A percentile compares a stretch with the other conserved stretches of the same genome.
Evolutionary conservation across 1,140 invertebrate genomes (phyloP).

Genomic region (Camponotus pennsylvanicus): DNA sequence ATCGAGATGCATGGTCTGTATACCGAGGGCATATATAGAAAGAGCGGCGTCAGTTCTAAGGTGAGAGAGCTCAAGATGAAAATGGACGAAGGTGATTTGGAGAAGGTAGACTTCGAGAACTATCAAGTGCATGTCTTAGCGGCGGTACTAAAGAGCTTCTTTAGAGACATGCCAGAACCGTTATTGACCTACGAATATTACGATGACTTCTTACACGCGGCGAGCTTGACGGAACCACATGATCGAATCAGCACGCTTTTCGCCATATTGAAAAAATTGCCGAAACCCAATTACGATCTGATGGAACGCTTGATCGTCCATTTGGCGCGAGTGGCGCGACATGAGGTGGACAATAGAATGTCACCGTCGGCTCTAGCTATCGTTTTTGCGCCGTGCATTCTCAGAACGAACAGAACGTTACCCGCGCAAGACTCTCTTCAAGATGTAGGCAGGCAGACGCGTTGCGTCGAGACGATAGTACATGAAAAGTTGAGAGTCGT

Average conservation of each 20-base stretch:
- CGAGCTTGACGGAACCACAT: conserved; percentile 92
- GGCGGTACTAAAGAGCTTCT: conserved; percentile 96
- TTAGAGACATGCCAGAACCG: conserved; percentile 97
- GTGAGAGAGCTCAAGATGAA: conserved; percentile 91
- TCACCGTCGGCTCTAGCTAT: conserved; percentile 96
- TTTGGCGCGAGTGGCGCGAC: conserved; percentile 94
- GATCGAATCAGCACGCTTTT: conserved; percentile 95
- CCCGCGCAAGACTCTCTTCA: conserved; percentile 96
- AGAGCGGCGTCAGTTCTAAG: conserved; percentile 95
- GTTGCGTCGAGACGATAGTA: conserved; percentile 96
- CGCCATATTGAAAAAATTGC: conserved; percentile 95
- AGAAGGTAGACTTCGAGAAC: conserved; percentile 89
- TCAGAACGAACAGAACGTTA: conserved; percentile 94
- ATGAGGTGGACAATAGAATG: conserved; percentile 97
- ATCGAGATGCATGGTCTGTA: conserved; percentile 97
- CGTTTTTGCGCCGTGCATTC: conserved; percentile 97
- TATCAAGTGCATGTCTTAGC: conserved; percentile 96
- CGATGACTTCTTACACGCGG: conserved; percentile 96
- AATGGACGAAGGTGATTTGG: conserved; percentile 91
- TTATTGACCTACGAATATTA: conserved; percentile 97
- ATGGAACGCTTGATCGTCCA: conserved; percentile 98
- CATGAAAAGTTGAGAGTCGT: conserved; percentile 92
- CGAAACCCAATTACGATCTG: conserved; percentile 95
- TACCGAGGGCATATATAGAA: conserved; percentile 97
- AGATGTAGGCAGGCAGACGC: conserved; percentile 92